Base-by-base conservation (phyloP, 1,140 invertebrate genomes). In the Cyphomyrmex costatus region DNA sequence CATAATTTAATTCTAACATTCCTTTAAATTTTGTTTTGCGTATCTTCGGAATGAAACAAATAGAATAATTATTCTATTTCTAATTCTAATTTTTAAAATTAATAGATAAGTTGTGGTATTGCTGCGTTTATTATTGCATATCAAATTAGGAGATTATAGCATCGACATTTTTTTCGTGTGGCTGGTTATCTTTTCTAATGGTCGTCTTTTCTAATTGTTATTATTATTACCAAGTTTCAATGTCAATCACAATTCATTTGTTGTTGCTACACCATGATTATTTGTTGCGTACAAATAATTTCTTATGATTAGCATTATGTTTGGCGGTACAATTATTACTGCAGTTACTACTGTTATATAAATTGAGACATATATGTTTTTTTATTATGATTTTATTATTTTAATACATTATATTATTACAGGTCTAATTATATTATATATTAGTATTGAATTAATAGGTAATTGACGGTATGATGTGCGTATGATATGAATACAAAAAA, bases 321-420 rank as follows among this genome's bases (percentile, higher is more conserved):
- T 82, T 82, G 56, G 12, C 21, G 8, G 5, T 70, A 12, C 12
- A 42, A 58, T 80, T 56, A 79, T 53, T 56, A 56, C 1, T 51
- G 53, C 63, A n/a, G 16, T n/a, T 42, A 68, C 5, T 70, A 71
- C n/a, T 46, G 16, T 65, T 42, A 65, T 46, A 33, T 24, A 42
- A 27, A 76, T 76, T 36, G 5, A 76, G 8, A 56, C 14, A 51
- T 30, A 51, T 30, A 68, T 27, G 16, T 56, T 70, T 71, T 30
- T 78, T 24, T 80, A 80, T 58, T 70, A 60, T 73, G 73, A 58
- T 82, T 82, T 58, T 82, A 80, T 80, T 82, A 82, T 82, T 82
- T 82, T 82, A 82, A 58, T 71, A 71, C 21, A 73, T 42, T 42
- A 58, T 82, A 82, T 58, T 46, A 60, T 60, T 42, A 14, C 49